Base-by-base conservation (phyloP, 2,797 vertebrate species). In the Falco cherrug region DNA sequence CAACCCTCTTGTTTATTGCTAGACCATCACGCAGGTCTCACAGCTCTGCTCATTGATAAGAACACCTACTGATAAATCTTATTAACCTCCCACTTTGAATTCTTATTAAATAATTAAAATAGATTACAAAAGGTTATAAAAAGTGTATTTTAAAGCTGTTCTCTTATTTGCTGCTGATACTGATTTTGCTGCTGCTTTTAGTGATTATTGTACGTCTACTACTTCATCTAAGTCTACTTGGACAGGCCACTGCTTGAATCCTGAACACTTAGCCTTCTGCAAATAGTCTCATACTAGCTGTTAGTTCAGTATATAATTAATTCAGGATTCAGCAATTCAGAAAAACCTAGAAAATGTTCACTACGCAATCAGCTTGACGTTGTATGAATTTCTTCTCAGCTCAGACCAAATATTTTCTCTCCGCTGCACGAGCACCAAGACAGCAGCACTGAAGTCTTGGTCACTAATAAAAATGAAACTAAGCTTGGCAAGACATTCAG, bases 71-170 rank as follows among this genome's bases (percentile, higher is more conserved):
- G 94, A 87, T 93, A 75, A 61, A 88, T 95, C 96, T 97, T 97
- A 98, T 97, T 97, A 97, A 87, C 92, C 61, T 97, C 95, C 87
- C 87, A 96, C 89, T 97, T 96, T 69, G 91, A 96, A 95, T 96
- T 84, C 61, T 77, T 97, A 97, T 90, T 97, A 96, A 96, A 92
- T 96, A 96, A 97, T 97, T 97, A 96, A 95, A 97, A 93, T 87
- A 91, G 37, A 81, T 94, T 87, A 50, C 4, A 83, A 88, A 91
- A 87, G 51, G n/a, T 90, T 94, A 81, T 76, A 81, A 76, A 84
- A 77, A 28, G 16, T 53, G 41, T 89, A 22, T 84, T 95, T 93
- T 79, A 83, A 96, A 87, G 41, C 28, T 84, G 53, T 96, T 91
- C 37, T 59, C n/a, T 90, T 82, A 89, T 54, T 51, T 70, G 91